Base-by-base conservation (phyloP, 2,888 invertebrate genomes). In the Tanytarsus gracilentus region DNA sequence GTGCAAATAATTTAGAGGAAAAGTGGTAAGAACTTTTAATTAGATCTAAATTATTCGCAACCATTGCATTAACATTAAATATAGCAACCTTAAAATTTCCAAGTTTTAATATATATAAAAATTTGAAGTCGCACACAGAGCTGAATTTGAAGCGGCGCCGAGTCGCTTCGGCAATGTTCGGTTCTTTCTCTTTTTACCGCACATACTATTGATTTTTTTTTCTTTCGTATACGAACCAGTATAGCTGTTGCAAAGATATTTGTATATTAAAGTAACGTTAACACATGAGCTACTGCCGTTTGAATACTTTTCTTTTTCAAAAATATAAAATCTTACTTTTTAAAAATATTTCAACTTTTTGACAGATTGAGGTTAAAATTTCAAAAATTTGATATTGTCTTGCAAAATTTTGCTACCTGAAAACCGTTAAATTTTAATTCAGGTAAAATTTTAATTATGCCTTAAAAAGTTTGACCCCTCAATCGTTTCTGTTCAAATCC, bases 161-260 rank as follows among this genome's bases (percentile, higher is more conserved):
- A 44, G 11, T 1, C 2, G 9, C 52, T 52, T 52, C 52, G 52
- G 52, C 9, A 30, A 52, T 52, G 14, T 52, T 52, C 52, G 52
- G 16, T 4, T 49, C 21, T 29, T n/a, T 16, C 26, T 1, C 27
- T 49, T 27, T 21, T 30, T 14, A 11, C 30, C 16, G 14, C 33
- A 29, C 29, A 18, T 48, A 14, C 26, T 40, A 23, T 44, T 11
- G 11, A 44, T 44, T 44, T 44, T 44, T n/a, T 11, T 44, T 44
- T 44, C 44, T 18, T 16, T 44, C 36, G 11, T 23, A 8, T 44
- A 44, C 44, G 9, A 23, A 44, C 44, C n/a, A 36, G 36, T 16
- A n/a, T n/a, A n/a, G n/a, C n/a, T n/a, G n/a, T n/a, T n/a, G n/a
- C n/a, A n/a, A n/a, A n/a, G n/a, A n/a, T n/a, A n/a, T n/a, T n/a